phyloP scores from a whole-genome alignment of 2,888 invertebrate species.

The Aphidius colemani region DNA sequence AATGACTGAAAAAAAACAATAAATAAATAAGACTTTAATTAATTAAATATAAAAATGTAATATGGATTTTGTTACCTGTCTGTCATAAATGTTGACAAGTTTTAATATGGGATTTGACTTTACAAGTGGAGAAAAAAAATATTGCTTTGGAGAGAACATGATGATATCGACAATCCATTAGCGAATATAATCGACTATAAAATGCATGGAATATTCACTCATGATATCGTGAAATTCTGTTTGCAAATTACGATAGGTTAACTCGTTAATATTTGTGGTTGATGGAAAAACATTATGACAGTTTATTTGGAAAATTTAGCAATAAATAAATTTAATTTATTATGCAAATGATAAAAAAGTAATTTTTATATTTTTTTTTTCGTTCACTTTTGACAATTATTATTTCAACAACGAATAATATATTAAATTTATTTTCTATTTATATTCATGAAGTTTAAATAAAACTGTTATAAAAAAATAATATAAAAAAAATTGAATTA shows the following conservation, averaged over 20 bases:
- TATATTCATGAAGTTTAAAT: too few relatives aligned
- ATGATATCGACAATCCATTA: conserved; percentile 36
- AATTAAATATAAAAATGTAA: neutral
- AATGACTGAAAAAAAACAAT: conserved; percentile 44
- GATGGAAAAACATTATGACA: conserved; percentile 25
- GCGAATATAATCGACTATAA: conserved; percentile 27
- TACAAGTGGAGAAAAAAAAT: conserved; percentile 39
- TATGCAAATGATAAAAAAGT: conserved; percentile 4
- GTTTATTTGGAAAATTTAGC: conserved; percentile 26
- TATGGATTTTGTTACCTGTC: conserved; percentile 37
- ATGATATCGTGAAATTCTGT: conserved; percentile 25
- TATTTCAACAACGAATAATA: too few relatives aligned
- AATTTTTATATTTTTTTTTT: neutral
- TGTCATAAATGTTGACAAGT: conserved; percentile 48
- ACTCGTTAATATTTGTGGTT: conserved; percentile 24
- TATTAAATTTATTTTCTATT: too few relatives aligned
- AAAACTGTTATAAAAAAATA: too few relatives aligned
- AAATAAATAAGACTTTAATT: conserved; percentile 6
- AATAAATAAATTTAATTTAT: conserved; percentile 12
- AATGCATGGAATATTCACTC: conserved; percentile 26
- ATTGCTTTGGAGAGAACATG: conserved; percentile 41
- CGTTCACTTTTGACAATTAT: conserved; percentile 4
- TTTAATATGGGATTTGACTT: conserved; percentile 45
- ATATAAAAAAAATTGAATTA: too few relatives aligned
- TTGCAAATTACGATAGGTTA: conserved; percentile 7